Evolutionary conservation across 2,113 vertebrate genomes (phyloP).

Genomic region (Mesocricetus auratus): DNA sequence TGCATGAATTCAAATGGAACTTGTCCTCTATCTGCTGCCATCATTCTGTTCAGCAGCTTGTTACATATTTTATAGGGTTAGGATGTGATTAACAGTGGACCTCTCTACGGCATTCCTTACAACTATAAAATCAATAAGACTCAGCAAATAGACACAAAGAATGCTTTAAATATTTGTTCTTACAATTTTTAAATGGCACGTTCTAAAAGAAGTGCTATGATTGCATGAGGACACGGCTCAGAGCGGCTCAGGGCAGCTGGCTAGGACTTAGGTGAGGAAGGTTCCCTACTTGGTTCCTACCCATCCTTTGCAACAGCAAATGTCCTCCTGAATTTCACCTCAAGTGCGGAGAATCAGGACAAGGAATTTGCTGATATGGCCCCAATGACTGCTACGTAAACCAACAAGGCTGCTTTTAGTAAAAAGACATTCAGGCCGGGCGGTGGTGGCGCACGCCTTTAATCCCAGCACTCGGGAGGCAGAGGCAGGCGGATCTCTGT

Average conservation of each 20-base stretch:
- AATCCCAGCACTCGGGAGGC: too few species aligned
- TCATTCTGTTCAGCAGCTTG: conserved; percentile 65
- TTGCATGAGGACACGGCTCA: not conserved
- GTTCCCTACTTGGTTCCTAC: conserved; percentile 26
- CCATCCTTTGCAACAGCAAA: conserved; percentile 42
- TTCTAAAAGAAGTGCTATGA: conserved; percentile 59
- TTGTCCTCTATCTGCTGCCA: conserved; percentile 62
- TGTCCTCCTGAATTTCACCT: conserved; percentile 27
- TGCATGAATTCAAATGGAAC: conserved; percentile 73
- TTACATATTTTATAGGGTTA: conserved; percentile 79
- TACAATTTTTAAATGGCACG: conserved; percentile 66
- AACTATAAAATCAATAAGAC: conserved; percentile 56
- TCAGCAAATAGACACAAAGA: conserved; percentile 65
- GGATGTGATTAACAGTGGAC: conserved; percentile 68
- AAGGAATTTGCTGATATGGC: conserved; percentile 53
- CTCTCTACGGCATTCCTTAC: conserved; percentile 50
- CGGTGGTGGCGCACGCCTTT: too few species aligned
- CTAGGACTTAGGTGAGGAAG: not conserved
- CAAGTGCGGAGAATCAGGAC: conserved; percentile 42
- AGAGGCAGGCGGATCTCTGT: too few species aligned
- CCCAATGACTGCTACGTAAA: conserved; percentile 56
- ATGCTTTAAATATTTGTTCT: conserved; percentile 69
- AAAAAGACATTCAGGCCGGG: not conserved
- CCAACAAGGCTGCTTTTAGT: conserved; percentile 38
- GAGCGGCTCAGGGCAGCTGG: not conserved